Evolutionary conservation across 1,140 invertebrate genomes (phyloP).

Genomic region (Conus ventricosus): DNA sequence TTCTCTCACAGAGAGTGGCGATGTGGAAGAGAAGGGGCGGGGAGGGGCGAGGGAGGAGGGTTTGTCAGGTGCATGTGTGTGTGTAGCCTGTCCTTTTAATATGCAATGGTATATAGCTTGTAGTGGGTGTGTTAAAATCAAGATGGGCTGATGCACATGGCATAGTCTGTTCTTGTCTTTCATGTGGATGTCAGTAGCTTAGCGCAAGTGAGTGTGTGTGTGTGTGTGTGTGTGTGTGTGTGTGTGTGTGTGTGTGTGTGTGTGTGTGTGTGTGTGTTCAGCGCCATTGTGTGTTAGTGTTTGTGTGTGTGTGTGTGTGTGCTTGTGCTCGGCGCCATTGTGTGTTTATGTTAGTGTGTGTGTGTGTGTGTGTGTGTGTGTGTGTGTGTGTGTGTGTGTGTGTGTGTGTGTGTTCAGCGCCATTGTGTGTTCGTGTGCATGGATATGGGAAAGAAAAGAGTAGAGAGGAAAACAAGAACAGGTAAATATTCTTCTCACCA

Average conservation of each 20-base stretch:
- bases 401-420: not conserved
- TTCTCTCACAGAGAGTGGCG: not conserved
- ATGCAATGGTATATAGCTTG: no score
- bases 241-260: no score
- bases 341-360: not conserved
- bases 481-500: no score
- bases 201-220: no score
- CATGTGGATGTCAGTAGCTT: no score
- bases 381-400: not conserved
- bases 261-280: not conserved
- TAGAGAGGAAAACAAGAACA: no score
- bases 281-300: not conserved
- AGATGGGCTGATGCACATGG: no score
- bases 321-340: not conserved
- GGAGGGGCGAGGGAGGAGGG: not conserved
- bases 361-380: not conserved
- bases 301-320: conserved; percentile 2
- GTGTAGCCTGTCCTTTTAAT: not conserved
- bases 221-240: no score
- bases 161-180: no score
- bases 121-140: no score
- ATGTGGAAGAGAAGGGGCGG: not conserved
- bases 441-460: no score
- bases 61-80: no score
- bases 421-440: not conserved